Conservation (phyloP, 2,797 vertebrate genomes). For the Pangasius macronema region DNA sequence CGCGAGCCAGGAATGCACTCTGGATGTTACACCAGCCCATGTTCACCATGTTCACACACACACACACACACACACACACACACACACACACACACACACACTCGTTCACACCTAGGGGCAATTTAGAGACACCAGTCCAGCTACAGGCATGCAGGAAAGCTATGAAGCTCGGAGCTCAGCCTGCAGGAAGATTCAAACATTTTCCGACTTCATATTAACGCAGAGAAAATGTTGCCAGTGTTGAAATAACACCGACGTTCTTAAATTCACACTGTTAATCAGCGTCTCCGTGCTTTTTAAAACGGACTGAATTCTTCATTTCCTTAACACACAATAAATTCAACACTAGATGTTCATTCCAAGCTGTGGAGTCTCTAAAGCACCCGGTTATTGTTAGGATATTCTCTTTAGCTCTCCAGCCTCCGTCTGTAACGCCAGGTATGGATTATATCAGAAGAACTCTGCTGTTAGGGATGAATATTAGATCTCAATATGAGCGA, state of each 20-base stretch:
- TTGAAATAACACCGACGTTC: background rate
- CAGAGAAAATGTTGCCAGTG: no score
- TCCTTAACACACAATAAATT: background rate
- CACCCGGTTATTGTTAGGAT: background rate
- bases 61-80: background rate
- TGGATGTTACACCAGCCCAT: background rate
- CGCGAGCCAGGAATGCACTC: background rate
- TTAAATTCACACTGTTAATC: background rate
- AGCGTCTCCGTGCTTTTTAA: background rate
- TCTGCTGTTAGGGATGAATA: background rate
- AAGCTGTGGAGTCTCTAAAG: background rate
- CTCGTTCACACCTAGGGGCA: background rate
- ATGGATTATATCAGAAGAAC: background rate
- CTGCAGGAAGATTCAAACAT: background rate
- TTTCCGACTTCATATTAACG: no score
- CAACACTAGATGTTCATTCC: background rate
- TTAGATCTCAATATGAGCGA: background rate
- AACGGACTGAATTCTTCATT: background rate
- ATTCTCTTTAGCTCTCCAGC: background rate
- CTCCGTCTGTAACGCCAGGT: background rate
- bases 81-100: background rate
- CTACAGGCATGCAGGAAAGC: background rate
- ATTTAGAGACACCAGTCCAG: background rate
- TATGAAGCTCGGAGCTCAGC: background rate
- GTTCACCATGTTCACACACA: background rate